Evolutionary conservation across 2,797 vertebrate species (phyloP).

Genomic region (Morelia viridis): DNA sequence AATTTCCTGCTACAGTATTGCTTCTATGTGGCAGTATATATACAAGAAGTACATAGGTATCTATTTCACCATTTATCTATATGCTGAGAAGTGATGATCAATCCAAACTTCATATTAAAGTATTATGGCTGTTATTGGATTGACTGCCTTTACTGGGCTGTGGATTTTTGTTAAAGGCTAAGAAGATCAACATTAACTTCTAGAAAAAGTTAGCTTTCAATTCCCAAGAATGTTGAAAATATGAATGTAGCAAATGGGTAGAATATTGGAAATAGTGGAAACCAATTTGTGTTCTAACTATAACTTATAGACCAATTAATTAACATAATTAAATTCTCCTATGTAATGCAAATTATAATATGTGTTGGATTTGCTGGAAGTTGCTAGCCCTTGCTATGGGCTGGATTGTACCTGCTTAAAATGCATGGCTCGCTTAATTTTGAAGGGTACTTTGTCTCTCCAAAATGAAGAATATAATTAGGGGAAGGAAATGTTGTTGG

Average conservation of each 20-base stretch:
- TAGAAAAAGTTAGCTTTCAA: not conserved
- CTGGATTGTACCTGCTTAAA: not conserved
- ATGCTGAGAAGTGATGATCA: not conserved
- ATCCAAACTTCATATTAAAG: not conserved
- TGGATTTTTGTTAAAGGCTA: not conserved
- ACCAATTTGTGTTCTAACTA: not conserved
- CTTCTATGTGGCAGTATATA: not conserved
- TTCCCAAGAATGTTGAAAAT: not conserved
- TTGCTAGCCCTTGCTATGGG: not conserved
- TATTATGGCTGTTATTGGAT: not conserved
- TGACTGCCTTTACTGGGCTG: not conserved
- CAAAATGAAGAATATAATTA: not conserved
- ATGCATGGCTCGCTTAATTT: not conserved
- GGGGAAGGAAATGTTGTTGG: not conserved
- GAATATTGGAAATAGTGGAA: not conserved
- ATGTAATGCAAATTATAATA: not conserved
- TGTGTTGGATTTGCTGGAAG: not conserved
- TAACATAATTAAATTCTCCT: not conserved
- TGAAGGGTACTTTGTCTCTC: not conserved
- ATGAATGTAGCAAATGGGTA: not conserved
- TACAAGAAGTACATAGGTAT: not conserved
- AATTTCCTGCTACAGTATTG: not conserved
- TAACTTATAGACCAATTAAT: not conserved
- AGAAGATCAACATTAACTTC: not conserved
- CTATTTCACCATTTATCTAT: not conserved